Conservation (phyloP, 2,888 invertebrate genomes). For the Cantharis flavilabris region DNA sequence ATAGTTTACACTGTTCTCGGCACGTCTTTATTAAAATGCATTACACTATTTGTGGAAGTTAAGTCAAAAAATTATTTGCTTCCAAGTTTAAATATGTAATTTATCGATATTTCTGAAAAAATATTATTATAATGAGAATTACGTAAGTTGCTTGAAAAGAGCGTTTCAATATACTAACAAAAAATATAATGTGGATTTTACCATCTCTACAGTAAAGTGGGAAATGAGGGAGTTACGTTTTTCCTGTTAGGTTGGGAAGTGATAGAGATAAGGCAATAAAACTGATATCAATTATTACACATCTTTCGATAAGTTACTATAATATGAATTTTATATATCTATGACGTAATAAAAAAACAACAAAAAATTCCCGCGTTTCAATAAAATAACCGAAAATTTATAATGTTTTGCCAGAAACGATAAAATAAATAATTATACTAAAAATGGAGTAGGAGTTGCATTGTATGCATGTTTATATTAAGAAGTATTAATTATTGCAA, state of each 20-base stretch:
- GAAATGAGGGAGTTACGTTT: slow-evolving; percentile 27
- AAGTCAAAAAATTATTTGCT: background rate
- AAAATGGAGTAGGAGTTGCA: background rate
- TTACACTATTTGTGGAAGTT: background rate
- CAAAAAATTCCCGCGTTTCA: background rate
- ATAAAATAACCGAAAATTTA: background rate
- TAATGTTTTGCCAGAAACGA: background rate
- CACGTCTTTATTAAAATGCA: background rate
- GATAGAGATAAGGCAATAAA: slow-evolving; percentile 9
- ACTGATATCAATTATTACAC: background rate
- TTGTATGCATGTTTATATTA: background rate
- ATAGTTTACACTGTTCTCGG: slow-evolving; percentile 5
- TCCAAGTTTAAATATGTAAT: background rate
- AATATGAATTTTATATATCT: background rate
- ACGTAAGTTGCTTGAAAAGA: background rate
- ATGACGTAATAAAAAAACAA: background rate
- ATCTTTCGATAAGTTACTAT: background rate
- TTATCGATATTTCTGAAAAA: background rate
- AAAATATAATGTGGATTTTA: slow-evolving; percentile 11
- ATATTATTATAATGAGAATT: background rate
- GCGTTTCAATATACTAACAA: background rate
- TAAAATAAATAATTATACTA: background rate
- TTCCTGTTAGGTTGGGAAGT: slow-evolving; percentile 22
- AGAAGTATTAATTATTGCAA: background rate
- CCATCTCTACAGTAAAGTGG: slow-evolving; percentile 5